A percentile compares a stretch with the other conserved stretches of the same genome.
phyloP scores from a whole-genome alignment of 2,888 invertebrate species.

The Gandaritis pyraliata region DNA sequence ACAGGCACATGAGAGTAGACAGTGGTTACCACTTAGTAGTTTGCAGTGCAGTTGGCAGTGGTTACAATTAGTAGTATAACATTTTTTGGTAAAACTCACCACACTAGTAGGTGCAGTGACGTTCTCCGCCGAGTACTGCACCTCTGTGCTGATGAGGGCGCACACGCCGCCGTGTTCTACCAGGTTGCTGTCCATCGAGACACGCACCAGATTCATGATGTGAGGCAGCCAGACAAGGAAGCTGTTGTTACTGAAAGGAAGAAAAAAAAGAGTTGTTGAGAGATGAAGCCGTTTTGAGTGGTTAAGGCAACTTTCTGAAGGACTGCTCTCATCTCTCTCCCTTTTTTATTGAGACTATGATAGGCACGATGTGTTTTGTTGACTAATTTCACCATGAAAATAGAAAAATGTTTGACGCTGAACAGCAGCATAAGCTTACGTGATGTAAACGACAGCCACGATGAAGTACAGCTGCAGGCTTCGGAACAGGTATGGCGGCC shows the following conservation, averaged over 20 bases:
- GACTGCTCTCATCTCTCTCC: too few relatives aligned
- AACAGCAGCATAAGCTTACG: slow-evolving; percentile 56
- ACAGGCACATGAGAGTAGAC: too few relatives aligned
- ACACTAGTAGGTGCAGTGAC: slow-evolving; percentile 33
- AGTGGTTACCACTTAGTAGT: too few relatives aligned
- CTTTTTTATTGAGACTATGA: too few relatives aligned
- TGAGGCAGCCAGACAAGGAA: slow-evolving; percentile 84
- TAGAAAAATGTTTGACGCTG: too few relatives aligned
- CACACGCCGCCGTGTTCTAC: slow-evolving; percentile 63
- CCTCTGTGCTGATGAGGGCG: slow-evolving; percentile 56
- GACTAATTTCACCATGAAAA: too few relatives aligned
- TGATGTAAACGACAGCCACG: slow-evolving; percentile 74
- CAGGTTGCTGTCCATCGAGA: slow-evolving; percentile 52
- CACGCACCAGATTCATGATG: slow-evolving; percentile 77
- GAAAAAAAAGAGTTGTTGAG: background rate
- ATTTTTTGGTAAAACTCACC: slow-evolving; percentile 23
- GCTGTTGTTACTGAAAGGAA: slow-evolving; percentile 76
- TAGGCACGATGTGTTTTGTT: too few relatives aligned
- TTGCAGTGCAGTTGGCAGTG: too few relatives aligned
- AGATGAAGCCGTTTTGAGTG: too few relatives aligned
- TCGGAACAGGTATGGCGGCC: slow-evolving; percentile 63
- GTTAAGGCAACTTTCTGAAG: too few relatives aligned
- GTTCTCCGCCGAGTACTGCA: slow-evolving; percentile 26
- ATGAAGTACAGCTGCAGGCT: slow-evolving; percentile 74
- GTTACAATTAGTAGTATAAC: too few relatives aligned